Percentiles rank a stretch among this genome's conserved stretches.
Conservation (phyloP, 2,113 vertebrate genomes). For the Tretioscincus oriximinensis region DNA sequence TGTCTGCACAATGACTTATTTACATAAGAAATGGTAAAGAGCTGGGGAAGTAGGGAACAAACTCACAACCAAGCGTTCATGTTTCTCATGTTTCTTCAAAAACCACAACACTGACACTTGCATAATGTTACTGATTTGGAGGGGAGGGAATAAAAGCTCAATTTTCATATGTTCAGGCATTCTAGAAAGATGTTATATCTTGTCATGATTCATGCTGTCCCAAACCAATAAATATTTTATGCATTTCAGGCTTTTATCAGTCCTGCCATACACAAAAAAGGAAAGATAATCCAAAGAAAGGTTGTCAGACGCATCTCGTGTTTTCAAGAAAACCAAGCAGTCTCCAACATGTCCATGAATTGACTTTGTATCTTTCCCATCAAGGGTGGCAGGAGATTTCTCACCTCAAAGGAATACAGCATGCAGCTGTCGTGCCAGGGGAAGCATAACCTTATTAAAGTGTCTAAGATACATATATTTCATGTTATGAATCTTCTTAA, state of each 20-base stretch:
- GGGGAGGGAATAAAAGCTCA: slow-evolving; percentile 7
- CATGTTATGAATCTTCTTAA: slow-evolving; percentile 7
- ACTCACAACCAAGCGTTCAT: slow-evolving; percentile 40
- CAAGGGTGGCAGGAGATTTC: slow-evolving; percentile 25
- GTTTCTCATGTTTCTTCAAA: slow-evolving; percentile 53
- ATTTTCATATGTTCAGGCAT: slow-evolving; percentile 35
- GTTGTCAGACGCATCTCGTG: slow-evolving; percentile 41
- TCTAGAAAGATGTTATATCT: slow-evolving; percentile 49
- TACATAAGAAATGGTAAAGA: slow-evolving; percentile 43
- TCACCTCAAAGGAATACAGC: slow-evolving; percentile 30
- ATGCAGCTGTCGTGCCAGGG: not conserved
- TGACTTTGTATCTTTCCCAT: slow-evolving; percentile 53
- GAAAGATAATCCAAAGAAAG: slow-evolving; percentile 17
- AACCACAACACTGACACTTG: slow-evolving; percentile 37
- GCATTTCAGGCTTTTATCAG: slow-evolving; percentile 62
- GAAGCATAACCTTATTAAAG: slow-evolving; percentile 29
- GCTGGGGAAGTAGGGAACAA: slow-evolving; percentile 27
- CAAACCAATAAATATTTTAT: slow-evolving; percentile 65
- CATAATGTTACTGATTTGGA: slow-evolving; percentile 25
- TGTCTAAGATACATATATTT: not conserved
- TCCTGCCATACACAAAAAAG: slow-evolving; percentile 22
- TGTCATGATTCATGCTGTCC: slow-evolving; percentile 32
- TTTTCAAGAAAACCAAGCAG: slow-evolving; percentile 28
- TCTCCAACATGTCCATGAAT: slow-evolving; percentile 48
- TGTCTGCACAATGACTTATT: slow-evolving; percentile 8